Conservation (phyloP, 2,797 vertebrate species). For the Ispidina picta region DNA sequence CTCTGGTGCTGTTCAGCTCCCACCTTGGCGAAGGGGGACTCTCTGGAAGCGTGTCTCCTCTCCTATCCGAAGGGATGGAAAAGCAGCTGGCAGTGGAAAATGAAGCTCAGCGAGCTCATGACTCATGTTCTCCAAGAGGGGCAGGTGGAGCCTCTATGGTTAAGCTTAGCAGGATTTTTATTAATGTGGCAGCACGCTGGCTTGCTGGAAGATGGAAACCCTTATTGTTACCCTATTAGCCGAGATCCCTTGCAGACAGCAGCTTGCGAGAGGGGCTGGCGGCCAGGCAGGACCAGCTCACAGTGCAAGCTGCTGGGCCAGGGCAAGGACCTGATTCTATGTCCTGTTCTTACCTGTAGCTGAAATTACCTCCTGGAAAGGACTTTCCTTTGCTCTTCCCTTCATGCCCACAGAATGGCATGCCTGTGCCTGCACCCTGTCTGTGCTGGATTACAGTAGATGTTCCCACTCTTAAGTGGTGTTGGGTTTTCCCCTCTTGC, state of each 20-base stretch:
- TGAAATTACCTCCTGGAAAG: not conserved
- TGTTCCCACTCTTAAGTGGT: not conserved
- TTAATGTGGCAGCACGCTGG: not conserved
- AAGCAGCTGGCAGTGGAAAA: not conserved
- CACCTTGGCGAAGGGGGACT: not conserved
- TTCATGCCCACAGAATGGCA: not conserved
- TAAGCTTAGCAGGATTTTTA: not conserved
- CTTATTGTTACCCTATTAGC: not conserved
- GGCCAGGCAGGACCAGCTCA: not conserved
- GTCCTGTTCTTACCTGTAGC: slow-evolving; percentile 2
- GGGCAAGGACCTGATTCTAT: not conserved
- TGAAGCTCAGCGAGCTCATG: not conserved
- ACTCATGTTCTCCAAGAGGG: slow-evolving; percentile 57
- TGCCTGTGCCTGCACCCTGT: not conserved
- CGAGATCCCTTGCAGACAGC: accelerated
- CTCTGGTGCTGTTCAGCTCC: not conserved
- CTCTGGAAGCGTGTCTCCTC: not conserved
- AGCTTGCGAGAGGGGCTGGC: not conserved
- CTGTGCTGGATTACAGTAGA: not conserved
- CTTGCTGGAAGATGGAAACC: not conserved
- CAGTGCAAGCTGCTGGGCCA: accelerated
- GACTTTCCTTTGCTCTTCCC: not conserved
- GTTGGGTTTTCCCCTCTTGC: not conserved
- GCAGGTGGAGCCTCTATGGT: not conserved
- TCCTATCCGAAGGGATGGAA: not conserved